Evolutionary conservation across 2,113 vertebrate genomes (phyloP), one percentile per base, ranked within the genome.

Genomic region (Lophotis ruficrista): DNA sequence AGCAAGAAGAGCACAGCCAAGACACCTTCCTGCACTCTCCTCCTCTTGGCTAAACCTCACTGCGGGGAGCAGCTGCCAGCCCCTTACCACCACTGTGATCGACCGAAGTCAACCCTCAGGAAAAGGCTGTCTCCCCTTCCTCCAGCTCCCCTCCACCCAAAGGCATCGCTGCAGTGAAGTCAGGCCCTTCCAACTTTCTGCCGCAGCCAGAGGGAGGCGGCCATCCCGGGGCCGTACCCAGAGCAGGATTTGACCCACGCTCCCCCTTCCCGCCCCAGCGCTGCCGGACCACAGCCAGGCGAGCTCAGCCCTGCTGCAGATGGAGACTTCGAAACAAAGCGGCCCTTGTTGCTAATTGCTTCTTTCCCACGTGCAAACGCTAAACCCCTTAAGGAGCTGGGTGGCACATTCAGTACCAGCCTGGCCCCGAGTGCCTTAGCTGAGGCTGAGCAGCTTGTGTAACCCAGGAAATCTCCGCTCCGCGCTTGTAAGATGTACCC

Each of bases 331-430:
- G 43, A 41, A 82, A 96, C 93, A 97, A 96, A 87, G 96, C 6
- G 0, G 54, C 50, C 81, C 84, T 93, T 97, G 91, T 96, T 79
- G 73, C 69, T 93, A 60, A 82, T 25, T 71, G 91, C 70, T 91
- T 58, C 24, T 87, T 93, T 85, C 54, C 73, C 87, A 51, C 19
- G 31, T 87, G 86, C 76, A 90, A 78, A 82, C 3, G 11, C 48
- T 96, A 94, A 97, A 89, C 8, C 43, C 83, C 73, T 94, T 87
- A 78, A 68, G 62, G 73, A 93, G 66, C 94, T 57, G 56, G 60
- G 57, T 5, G 2, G 43, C 69, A 41, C 54, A 62, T 79, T 94
- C 84, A 88, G 94, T 87, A 94, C 83, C 87, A 96, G 89, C 37
- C 71, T 23, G 57, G 31, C 17, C 27, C 53, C 37, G 57, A 64